phyloP scores from a whole-genome alignment of 2,888 invertebrate genomes.

The Caenorhabditis auriculariae region DNA sequence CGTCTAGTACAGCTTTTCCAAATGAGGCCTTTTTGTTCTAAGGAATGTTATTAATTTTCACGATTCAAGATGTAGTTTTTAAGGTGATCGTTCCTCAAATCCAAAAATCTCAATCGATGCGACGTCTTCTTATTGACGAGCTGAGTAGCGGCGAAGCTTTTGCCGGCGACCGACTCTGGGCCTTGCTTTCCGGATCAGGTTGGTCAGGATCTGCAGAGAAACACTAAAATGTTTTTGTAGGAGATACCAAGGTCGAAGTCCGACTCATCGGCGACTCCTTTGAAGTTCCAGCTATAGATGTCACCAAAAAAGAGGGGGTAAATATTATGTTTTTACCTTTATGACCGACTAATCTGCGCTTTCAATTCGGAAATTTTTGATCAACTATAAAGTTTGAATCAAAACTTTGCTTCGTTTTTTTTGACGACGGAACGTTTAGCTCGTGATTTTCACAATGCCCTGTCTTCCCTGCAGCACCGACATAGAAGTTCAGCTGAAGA shows the following conservation, averaged over 20 bases:
- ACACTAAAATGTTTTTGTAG: neutral
- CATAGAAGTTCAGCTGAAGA: constrained; percentile 9
- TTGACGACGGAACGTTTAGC: constrained; percentile 9
- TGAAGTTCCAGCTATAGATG: constrained; percentile 12
- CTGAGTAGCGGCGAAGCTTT: constrained; percentile 19
- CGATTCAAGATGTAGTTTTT: too few relatives aligned
- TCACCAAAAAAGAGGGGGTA: constrained; percentile 10
- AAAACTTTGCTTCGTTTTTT: neutral
- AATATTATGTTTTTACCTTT: neutral
- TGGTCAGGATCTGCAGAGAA: neutral
- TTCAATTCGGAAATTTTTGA: too few relatives aligned
- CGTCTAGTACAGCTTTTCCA: too few relatives aligned
- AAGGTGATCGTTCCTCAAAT: too few relatives aligned
- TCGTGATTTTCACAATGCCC: constrained; percentile 34
- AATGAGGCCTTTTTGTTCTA: too few relatives aligned
- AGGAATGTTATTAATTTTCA: too few relatives aligned
- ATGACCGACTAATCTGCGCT: neutral
- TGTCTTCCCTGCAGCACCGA: neutral
- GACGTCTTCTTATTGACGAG: constrained; percentile 25
- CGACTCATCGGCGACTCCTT: constrained; percentile 16
- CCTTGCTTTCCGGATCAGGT: constrained; percentile 11
- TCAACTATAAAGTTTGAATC: neutral
- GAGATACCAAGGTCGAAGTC: constrained; percentile 3
- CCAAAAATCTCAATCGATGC: too few relatives aligned
- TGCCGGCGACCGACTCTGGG: constrained; percentile 36